These are phyloP conservation scores for Limenitis arthemis DNA, from an alignment of 2,888 invertebrate genomes.

Conservation along the genomic window DNA sequence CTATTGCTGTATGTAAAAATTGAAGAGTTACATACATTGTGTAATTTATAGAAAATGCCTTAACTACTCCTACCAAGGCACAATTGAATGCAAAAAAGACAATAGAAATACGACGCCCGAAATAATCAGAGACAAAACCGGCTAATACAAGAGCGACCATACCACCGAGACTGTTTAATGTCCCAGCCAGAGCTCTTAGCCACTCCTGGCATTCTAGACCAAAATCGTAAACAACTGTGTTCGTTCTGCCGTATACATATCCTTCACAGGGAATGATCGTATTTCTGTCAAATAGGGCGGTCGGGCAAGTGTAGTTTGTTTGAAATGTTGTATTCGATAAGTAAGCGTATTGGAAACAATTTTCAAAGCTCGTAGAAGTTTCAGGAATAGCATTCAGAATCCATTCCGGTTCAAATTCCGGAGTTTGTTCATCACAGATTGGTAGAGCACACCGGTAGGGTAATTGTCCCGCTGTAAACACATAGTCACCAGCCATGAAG, in stretches of 20 bases:
- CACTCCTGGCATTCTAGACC: constrained; percentile 71
- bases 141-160: constrained; percentile 77
- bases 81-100: constrained; percentile 56
- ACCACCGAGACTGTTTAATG: constrained; percentile 80
- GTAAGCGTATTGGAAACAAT: constrained; percentile 46
- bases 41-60: constrained; percentile 59
- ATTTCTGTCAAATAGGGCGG: constrained; percentile 43
- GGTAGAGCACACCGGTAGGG: constrained; percentile 50
- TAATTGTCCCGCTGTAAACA: constrained; percentile 54
- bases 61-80: constrained; percentile 47
- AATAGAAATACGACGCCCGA: constrained; percentile 51
- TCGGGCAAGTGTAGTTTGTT: constrained; percentile 36
- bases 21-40: constrained; percentile 55
- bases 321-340: constrained; percentile 27
- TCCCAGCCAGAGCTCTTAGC: constrained; percentile 81
- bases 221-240: constrained; percentile 57
- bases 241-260: constrained; percentile 49
- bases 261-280: constrained; percentile 43
- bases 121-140: constrained; percentile 78
- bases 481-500: constrained; percentile 55
- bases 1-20: constrained; percentile 55
- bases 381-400: constrained; percentile 46
- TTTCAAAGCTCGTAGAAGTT: constrained; percentile 45
- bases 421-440: constrained; percentile 42
- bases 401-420: constrained; percentile 49